Evolutionary conservation across 2,888 invertebrate genomes (phyloP), one percentile per base, ranked within the genome.

Genomic region (Agrotis clavis): DNA sequence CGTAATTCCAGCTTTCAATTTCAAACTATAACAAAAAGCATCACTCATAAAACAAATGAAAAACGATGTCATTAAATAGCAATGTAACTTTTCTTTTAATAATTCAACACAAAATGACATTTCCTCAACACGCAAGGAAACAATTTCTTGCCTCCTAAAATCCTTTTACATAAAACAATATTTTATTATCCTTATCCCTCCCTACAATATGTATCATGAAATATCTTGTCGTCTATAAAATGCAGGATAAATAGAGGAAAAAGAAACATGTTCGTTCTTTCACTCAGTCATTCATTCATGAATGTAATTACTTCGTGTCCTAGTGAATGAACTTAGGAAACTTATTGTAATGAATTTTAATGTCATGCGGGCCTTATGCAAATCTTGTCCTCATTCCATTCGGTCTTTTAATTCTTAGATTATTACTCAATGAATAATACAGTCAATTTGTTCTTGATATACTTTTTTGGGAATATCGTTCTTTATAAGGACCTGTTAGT

Each of bases 261-360:
- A 60, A 56, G 25, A 56, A 41, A 53, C 82, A 53, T 60, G 63
- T 80, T 73, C 77, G 48, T 76, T n/a, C 67, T 63, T 80, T 73
- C 77, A 48, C 67, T n/a, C 67, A 56, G 81, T 73, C 81, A 66
- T 68, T 53, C 73, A 63, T 82, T 62, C 70, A 71, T 85, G 80
- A 83, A 85, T 85, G 74, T 82, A 83, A 83, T 85, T 81, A 83
- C 71, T 81, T 68, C 71, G 70, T 76, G 71, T 74, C 82, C 73
- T 71, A 72, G 76, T 81, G 72, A 86, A 81, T 81, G 85, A 87
- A 85, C 77, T 82, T 81, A 77, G 78, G 77, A 85, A 90, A 92
- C 90, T 92, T 90, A 86, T 86, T 81, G 85, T 90, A 90, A 93
- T 93, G 92, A 93, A 93, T 93, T 91, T 92, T 87, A 92, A 91